Conservation (phyloP, 92 coral and sea anemone genomes). For the Zoanthus sansibaricus region DNA sequence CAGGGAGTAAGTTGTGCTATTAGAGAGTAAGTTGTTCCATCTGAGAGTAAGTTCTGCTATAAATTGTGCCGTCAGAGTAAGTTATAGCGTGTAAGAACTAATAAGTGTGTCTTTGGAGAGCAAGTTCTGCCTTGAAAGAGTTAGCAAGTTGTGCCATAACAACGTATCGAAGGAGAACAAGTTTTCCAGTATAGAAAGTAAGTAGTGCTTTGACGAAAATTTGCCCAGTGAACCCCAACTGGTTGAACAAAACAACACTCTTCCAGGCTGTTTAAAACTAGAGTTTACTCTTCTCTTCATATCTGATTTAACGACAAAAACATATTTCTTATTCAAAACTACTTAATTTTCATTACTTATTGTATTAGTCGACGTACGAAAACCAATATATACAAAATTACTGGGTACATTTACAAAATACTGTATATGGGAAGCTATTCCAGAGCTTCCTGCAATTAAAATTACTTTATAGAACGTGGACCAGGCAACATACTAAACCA, state of each 20-base stretch:
- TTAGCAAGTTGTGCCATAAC: neutral
- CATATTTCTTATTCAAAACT: slow-evolving; percentile 26
- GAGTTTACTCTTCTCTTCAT: slow-evolving; percentile 9
- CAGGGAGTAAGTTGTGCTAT: too few relatives aligned
- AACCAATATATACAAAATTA: slow-evolving; percentile 18
- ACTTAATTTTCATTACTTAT: neutral
- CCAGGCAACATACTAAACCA: neutral
- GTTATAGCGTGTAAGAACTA: too few relatives aligned
- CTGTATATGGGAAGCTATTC: slow-evolving; percentile 18
- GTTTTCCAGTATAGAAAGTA: neutral
- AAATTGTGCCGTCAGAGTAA: neutral
- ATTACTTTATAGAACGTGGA: neutral
- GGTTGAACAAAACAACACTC: too few relatives aligned
- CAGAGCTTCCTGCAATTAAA: slow-evolving; percentile 7
- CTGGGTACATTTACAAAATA: slow-evolving; percentile 23
- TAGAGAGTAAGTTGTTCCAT: too few relatives aligned
- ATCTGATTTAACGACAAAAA: slow-evolving; percentile 1
- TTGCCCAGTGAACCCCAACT: neutral
- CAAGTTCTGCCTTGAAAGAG: neutral
- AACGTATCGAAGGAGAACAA: neutral
- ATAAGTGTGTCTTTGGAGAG: neutral
- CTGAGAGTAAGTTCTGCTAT: too few relatives aligned
- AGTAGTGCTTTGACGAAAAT: neutral
- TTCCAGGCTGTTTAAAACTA: neutral
- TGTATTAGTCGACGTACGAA: neutral